Conservation (phyloP, 2,888 invertebrate genomes). For the Rutpela maculata region DNA sequence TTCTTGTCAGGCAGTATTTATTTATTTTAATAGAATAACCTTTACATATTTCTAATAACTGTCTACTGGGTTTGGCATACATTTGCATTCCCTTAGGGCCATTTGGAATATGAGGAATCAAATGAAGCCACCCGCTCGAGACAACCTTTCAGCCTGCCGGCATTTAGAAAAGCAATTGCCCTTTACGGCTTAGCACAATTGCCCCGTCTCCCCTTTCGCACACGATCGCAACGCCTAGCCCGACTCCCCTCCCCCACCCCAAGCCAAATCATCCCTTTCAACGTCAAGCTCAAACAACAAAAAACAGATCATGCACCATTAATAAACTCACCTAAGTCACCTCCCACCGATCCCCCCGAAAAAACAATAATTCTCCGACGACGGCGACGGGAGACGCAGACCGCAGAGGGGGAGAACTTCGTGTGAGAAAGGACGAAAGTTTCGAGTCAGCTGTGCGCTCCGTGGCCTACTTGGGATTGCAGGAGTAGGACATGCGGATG, state of each 20-base stretch:
- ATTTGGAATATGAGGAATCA: not conserved
- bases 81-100: not conserved
- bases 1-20: too few relatives aligned
- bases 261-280: not conserved
- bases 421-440: conserved; percentile 44
- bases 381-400: conserved; percentile 5
- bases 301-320: conserved; percentile 28
- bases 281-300: conserved; percentile 9
- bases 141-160: not conserved
- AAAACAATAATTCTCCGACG: not conserved
- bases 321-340: conserved; percentile 35
- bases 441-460: conserved; percentile 46
- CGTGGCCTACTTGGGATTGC: conserved; percentile 55
- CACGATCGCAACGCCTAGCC: conserved; percentile 4
- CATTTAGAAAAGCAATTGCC: conserved; percentile 22
- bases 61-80: not conserved
- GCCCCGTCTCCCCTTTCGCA: not conserved
- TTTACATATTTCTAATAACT: not conserved
- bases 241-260: not conserved
- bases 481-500: conserved; percentile 67
- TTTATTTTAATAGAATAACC: not conserved
- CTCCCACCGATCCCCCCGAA: not conserved
- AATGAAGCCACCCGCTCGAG: not conserved
- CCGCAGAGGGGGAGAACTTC: conserved; percentile 42
- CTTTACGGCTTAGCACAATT: not conserved